Base-by-base conservation (phyloP, 2,797 vertebrate genomes). In the Gorsachius magnificus region DNA sequence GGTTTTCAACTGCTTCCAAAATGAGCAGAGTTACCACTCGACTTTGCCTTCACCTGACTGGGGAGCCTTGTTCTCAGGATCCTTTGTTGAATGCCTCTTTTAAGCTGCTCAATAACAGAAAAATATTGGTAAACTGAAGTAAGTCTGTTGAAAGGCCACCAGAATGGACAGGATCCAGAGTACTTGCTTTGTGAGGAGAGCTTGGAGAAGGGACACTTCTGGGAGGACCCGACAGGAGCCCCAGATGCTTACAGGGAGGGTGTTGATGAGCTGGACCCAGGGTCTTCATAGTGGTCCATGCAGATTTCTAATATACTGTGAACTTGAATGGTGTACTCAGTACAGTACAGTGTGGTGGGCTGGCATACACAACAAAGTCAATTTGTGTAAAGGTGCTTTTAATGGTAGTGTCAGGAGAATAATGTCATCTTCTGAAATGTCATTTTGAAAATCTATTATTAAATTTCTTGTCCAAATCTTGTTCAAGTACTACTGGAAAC, bases 191-290 rank as follows among this genome's bases (percentile, higher is more conserved):
- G 7, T 54, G 51, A 46, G 15, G 8, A 58, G 21, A 81, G 2
- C 16, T 7, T 91, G 46, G 33, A 65, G 50, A 85, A 53, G 2
- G 16, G 3, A 36, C 5, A 29, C 2, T 6, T 10, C 17, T 12
- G 14, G 10, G 17, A 35, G 7, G 6, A 69, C 10, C 7, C 63
- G 45, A 9, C 10, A 64, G 16, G 15, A 79, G 11, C 4, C 33
- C 9, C 12, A 8, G 6, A 3, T 46, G 15, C 5, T 56, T 35
- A 57, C 8, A 57, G 10, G 3, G 4, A n/a, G 6, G 8, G 3
- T 45, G 10, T 15, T 45, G 38, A 64, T 66, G 66, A 54, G 57
- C 15, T 26, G 26, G 21, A 78, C 13, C 24, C 66, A 51, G 24
- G 8, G 8, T 56, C 28, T 50, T 72, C 46, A 17, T 5, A 16